Conservation (phyloP, 2,797 vertebrate genomes). For the Hydrolagus colliei region DNA sequence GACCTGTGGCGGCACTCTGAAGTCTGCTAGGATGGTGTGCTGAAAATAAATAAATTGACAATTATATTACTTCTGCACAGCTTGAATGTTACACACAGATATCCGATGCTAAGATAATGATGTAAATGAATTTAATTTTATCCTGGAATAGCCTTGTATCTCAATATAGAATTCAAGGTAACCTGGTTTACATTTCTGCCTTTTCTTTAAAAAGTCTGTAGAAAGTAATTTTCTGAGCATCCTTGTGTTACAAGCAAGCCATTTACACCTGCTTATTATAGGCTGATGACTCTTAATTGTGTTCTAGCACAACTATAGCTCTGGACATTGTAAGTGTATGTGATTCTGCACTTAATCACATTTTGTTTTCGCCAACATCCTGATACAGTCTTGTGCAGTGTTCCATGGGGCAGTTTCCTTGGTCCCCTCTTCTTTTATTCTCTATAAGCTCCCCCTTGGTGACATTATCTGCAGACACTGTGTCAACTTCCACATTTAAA, state of each 20-base stretch:
- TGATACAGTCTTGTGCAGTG: too few species aligned
- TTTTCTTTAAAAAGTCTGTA: neutral
- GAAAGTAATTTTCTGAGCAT: neutral
- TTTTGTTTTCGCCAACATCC: too few species aligned
- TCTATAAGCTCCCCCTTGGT: too few species aligned
- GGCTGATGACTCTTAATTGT: neutral
- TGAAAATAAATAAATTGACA: neutral
- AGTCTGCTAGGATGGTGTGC: neutral
- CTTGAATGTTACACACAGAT: neutral
- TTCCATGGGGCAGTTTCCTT: too few species aligned
- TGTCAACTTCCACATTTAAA: too few species aligned
- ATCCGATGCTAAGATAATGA: neutral
- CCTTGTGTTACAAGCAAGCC: neutral
- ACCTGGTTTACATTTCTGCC: neutral
- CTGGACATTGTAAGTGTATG: neutral
- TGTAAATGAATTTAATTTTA: neutral
- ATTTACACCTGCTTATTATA: neutral
- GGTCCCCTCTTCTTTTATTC: too few species aligned
- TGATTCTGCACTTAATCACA: too few species aligned
- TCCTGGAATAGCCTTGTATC: neutral
- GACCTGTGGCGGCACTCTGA: too few species aligned
- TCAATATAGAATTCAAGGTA: neutral
- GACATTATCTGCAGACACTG: too few species aligned
- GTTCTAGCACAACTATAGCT: neutral
- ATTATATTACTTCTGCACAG: neutral